Evolutionary conservation across 2,797 vertebrate genomes (phyloP).

Genomic region (Valencia hispanica): DNA sequence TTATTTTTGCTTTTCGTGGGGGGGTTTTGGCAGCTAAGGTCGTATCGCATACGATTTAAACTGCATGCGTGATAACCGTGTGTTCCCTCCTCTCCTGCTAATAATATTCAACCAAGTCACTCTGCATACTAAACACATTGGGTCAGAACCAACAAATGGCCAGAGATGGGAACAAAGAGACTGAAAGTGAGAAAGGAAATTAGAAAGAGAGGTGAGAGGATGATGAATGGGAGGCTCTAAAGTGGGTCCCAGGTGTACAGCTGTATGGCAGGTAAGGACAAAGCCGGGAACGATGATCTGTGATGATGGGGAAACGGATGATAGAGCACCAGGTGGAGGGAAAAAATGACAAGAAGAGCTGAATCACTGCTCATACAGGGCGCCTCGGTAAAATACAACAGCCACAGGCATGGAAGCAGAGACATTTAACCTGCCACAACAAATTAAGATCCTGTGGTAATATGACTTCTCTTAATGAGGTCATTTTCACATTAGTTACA

Average conservation of each 20-base stretch:
- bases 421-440: constrained; percentile 8
- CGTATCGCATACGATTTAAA: no score
- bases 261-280: constrained; percentile 55
- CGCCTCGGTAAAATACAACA: constrained; percentile 28
- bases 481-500: neutral
- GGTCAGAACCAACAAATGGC: constrained; percentile 13
- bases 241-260: constrained; percentile 60
- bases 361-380: constrained; percentile 14
- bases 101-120: neutral
- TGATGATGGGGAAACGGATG: constrained; percentile 58
- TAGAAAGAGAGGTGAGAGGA: constrained; percentile 50
- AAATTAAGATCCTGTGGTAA: constrained; percentile 9
- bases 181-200: constrained; percentile 35
- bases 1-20: no score
- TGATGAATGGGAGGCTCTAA: constrained; percentile 50
- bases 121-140: constrained; percentile 4
- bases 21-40: no score
- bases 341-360: constrained; percentile 22
- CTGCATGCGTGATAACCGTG: no score
- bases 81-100: neutral
- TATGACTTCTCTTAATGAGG: neutral
- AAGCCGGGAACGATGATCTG: constrained; percentile 57
- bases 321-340: constrained; percentile 29
- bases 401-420: constrained; percentile 4
- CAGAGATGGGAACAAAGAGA: constrained; percentile 9